Evolutionary conservation across 2,888 invertebrate genomes (phyloP), one percentile per base, ranked within the genome.

Genomic region (Orchesella flavescens): DNA sequence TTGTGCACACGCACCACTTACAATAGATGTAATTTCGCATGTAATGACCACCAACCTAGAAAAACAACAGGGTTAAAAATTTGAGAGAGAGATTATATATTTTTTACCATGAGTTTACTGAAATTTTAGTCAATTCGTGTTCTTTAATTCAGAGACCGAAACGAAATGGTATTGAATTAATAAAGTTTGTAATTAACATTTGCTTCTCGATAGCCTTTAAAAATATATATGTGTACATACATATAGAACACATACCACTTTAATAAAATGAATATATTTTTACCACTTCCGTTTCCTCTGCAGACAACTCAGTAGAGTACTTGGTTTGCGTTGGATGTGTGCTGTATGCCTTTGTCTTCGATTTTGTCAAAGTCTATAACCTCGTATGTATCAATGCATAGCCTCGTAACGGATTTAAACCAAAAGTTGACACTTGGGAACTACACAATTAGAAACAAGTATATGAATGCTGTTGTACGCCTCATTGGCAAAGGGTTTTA

Each of bases 271-370:
- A 53, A 17, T 43, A 66, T 44, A 44, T 34, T 44, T 61, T 12
- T 43, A 19, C 72, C 72, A 79, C 79, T 79, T 79, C 79, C 79
- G 79, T 79, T 79, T 79, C 43, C 79, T 79, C 72, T 49, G 13
- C 5, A n/a, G 17, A 21, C 59, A 59, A n/a, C 15, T 4, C 13
- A 12, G 15, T 34, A 15, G 13, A 3, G n/a, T 23, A 15, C 49
- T 49, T 65, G 44, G 43, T 13, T 9, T 59, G 59, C 5, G 55
- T 12, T 12, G 55, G 5, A 9, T 65, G 23, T n/a, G 1, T 43
- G 43, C n/a, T 1, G n/a, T 17, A 61, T 43, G 24, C 12, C 34
- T 43, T 43, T 15, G n/a, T 10, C 13, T 61, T 24, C 24, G n/a
- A 24, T 21, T 61, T 61, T 61, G 24, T 61, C 10, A n/a, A 57